Percentiles rank a stretch among this genome's conserved stretches.
Conservation (phyloP, 2,888 invertebrate species). For the Arrhopalites spinosus region DNA sequence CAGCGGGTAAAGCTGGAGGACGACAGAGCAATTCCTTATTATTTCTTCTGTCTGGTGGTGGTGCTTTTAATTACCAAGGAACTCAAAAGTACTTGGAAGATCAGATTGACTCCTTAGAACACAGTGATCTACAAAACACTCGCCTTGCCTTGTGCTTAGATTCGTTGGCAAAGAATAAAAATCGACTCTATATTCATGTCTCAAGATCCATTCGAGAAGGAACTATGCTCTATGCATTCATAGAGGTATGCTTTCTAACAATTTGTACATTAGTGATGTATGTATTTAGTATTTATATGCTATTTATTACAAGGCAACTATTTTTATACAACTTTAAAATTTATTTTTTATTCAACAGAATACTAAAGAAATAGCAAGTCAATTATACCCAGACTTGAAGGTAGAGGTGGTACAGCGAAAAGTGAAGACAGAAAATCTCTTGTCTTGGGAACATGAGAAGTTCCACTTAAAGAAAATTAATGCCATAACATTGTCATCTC, state of each 20-base stretch:
- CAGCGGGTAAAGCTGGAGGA: constrained; percentile 57
- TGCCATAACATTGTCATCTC: constrained; percentile 50
- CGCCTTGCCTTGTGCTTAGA: constrained; percentile 90
- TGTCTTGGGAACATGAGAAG: constrained; percentile 97
- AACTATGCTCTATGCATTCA: constrained; percentile 68
- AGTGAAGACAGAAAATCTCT: constrained; percentile 86
- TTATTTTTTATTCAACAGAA: constrained; percentile 62
- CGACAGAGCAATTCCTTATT: constrained; percentile 74
- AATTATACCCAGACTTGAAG: constrained; percentile 60
- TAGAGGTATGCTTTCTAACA: constrained; percentile 60
- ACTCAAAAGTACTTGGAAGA: constrained; percentile 96
- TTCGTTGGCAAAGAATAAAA: constrained; percentile 65
- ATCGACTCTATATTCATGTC: constrained; percentile 83
- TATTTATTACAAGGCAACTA: not conserved
- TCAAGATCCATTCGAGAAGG: constrained; percentile 93
- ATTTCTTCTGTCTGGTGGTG: constrained; percentile 88
- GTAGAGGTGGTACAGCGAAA: constrained; percentile 86
- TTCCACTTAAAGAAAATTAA: constrained; percentile 80
- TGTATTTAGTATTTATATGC: not conserved
- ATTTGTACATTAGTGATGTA: not conserved
- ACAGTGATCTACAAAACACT: constrained; percentile 71
- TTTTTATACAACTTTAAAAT: not conserved
- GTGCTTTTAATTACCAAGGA: constrained; percentile 92
- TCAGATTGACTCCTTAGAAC: constrained; percentile 70
- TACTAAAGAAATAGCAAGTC: constrained; percentile 66